Conservation (phyloP, 2,797 vertebrate genomes). For the Numenius phaeopus region DNA sequence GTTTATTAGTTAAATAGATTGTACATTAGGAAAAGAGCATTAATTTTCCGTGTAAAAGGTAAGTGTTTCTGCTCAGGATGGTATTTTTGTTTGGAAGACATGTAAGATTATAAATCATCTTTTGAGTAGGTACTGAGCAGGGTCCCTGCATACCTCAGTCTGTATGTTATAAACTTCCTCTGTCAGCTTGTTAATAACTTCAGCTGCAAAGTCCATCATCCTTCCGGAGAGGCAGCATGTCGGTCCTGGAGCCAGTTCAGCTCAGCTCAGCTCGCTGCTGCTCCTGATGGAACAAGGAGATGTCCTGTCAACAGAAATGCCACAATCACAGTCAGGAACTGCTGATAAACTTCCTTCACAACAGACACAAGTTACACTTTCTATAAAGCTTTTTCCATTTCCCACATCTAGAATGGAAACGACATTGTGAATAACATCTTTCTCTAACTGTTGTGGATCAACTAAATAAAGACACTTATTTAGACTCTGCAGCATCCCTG, state of each 20-base stretch:
- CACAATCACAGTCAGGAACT: accelerated
- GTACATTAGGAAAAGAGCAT: accelerated
- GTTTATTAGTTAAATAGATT: neutral
- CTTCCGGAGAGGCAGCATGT: neutral
- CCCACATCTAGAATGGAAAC: neutral
- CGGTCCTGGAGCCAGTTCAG: neutral
- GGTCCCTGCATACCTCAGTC: neutral
- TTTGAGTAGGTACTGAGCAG: neutral
- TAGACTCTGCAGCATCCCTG: neutral
- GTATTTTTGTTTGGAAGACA: neutral
- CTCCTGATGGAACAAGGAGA: neutral
- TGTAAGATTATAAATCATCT: neutral
- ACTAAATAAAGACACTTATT: neutral
- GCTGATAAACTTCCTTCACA: neutral
- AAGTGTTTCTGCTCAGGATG: neutral
- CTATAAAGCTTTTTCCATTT: accelerated
- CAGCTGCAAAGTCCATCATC: neutral
- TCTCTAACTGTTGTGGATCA: neutral
- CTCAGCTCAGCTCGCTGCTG: too few species aligned
- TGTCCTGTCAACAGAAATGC: neutral
- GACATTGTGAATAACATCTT: neutral
- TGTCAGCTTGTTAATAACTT: neutral
- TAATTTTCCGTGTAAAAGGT: neutral
- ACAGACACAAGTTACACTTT: neutral
- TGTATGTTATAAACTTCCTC: accelerated